These are phyloP conservation scores for Sitodiplosis mosellana DNA, from an alignment of 1,140 invertebrate species.

Conservation along the genomic window DNA sequence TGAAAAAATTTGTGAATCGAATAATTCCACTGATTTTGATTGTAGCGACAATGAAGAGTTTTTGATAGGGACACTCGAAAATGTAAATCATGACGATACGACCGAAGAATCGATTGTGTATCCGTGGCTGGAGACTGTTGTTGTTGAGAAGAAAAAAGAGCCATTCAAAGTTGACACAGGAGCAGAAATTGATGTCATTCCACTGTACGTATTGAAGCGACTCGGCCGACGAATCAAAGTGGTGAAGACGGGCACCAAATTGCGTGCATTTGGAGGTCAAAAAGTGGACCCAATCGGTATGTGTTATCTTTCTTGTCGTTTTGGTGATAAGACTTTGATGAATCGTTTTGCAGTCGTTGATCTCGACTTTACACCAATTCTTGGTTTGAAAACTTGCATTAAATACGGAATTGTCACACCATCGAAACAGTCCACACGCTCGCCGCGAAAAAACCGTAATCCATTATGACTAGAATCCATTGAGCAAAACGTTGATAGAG, in stretches of 20 bases:
- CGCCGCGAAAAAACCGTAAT: neutral
- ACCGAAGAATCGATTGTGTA: neutral
- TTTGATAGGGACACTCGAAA: slow-evolving; percentile 6
- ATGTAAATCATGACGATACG: neutral
- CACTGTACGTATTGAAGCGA: neutral
- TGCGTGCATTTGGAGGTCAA: neutral
- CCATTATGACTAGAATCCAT: neutral
- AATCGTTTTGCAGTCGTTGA: neutral
- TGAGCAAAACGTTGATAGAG: neutral
- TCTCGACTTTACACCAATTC: neutral
- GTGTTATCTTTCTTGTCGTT: neutral
- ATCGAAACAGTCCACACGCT: too few species aligned
- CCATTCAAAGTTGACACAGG: neutral
- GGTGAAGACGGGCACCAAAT: neutral
- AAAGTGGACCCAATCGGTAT: neutral
- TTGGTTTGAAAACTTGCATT: neutral
- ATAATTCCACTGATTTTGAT: neutral
- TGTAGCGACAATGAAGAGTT: slow-evolving; percentile 2
- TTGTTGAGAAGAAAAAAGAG: neutral
- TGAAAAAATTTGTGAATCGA: neutral
- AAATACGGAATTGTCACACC: neutral
- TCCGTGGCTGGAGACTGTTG: neutral
- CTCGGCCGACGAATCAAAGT: neutral
- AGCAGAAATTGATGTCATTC: neutral
- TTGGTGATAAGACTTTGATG: neutral